Base-by-base conservation (phyloP, 1,140 invertebrate species). In the Macrosteles quadrilineatus region DNA sequence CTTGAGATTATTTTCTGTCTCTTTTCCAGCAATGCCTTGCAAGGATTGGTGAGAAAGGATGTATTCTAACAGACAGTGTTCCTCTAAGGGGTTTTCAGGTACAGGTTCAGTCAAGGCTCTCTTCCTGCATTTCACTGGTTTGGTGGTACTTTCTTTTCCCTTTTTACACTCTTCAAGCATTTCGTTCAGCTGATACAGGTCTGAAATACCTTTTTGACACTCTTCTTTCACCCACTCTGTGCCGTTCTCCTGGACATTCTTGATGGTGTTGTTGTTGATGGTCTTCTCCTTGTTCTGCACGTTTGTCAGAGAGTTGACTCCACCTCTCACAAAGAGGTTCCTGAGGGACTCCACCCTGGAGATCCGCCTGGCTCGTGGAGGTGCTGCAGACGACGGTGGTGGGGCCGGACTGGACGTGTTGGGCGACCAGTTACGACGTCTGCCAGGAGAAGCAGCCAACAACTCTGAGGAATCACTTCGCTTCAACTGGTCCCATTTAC, bases 401-500 rank as follows among this genome's bases (percentile, higher is more conserved):
- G 72, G 67, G 62, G 55, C 21, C n/a, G 30, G 62, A 12, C 55
- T 36, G 69, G 64, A 66, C 36, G 76, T 75, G 69, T 83, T 80
- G 6, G 83, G 83, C 47, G 82, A 82, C 83, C 82, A 84, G 32
- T 79, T 76, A 21, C 81, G 77, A 31, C 80, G 78, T 68, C 81
- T 78, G 32, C 80, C 79, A 4, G 80, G 75, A 0, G 82, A 82
- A 12, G 80, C 78, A 9, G 82, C 79, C 17, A 86, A 77, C 21
- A 85, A 69, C 74, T 88, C 87, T 0, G 82, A 84, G 27, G 85
- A 87, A 47, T 87, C 85, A 29, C 84, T 83, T 59, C 84, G 79
- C 75, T 85, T 87, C 36, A 88, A 74, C 70, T 87, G 83, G 43
- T 88, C 86, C 85, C 85, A 87, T 75, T 85, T 86, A 67, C 80